A percentile compares a stretch with the other conserved stretches of the same genome.
Conservation (phyloP, 2,113 vertebrate species). For the Carollia perspicillata region DNA sequence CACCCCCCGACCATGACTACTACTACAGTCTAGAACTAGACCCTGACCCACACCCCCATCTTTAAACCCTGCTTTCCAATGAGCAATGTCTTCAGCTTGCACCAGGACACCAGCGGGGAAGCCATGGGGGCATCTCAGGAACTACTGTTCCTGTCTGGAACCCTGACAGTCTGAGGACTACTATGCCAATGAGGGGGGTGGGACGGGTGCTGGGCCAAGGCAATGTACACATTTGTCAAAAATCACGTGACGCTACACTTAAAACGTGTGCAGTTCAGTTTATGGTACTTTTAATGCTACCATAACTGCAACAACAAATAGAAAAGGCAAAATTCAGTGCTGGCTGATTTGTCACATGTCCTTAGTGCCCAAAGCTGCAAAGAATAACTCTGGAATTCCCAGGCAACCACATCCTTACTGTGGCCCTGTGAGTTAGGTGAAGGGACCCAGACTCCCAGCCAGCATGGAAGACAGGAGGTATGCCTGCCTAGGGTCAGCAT, state of each 20-base stretch:
- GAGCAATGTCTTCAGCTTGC: not conserved
- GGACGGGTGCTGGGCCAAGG: not conserved
- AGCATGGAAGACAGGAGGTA: not conserved
- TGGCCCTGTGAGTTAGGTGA: not conserved
- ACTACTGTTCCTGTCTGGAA: not conserved
- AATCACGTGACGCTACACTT: not conserved
- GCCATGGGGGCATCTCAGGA: not conserved
- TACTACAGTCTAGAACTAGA: not conserved
- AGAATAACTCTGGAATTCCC: not conserved
- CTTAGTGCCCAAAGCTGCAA: not conserved
- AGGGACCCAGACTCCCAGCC: not conserved
- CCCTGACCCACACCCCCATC: not conserved
- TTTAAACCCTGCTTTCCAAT: conserved; percentile 26
- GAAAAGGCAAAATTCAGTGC: not conserved
- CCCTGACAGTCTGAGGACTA: not conserved
- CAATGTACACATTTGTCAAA: not conserved
- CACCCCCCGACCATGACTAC: not conserved
- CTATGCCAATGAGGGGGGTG: not conserved
- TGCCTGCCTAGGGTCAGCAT: not conserved
- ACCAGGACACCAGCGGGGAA: not conserved
- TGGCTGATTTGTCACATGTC: not conserved
- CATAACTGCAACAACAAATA: not conserved
- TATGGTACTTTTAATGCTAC: not conserved
- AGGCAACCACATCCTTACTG: not conserved
- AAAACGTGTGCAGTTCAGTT: not conserved